These are phyloP conservation scores for Telmatherina bonti DNA, from an alignment of 2,797 vertebrate genomes.

Conservation along the genomic window DNA sequence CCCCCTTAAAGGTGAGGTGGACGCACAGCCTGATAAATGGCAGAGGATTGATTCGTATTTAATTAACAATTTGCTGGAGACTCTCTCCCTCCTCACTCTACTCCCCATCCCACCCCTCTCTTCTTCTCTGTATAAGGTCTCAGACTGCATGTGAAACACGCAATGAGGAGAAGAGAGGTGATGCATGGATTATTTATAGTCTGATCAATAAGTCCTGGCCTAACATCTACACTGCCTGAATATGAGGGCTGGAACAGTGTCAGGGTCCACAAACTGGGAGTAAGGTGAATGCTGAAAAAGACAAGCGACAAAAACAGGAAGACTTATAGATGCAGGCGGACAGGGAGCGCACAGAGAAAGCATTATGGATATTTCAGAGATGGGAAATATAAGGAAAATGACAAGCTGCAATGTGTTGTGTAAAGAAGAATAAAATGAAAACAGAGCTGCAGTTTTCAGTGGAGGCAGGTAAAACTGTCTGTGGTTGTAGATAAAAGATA, in stretches of 20 bases:
- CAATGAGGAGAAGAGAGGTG: conserved; percentile 68
- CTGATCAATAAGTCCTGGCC: conserved; percentile 85
- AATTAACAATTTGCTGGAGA: conserved; percentile 98
- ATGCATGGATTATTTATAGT: conserved; percentile 82
- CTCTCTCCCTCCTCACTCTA: conserved; percentile 69
- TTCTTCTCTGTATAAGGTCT: conserved; percentile 74
- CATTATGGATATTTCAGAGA: background rate
- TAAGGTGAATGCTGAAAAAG: conserved; percentile 56
- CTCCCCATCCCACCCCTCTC: conserved; percentile 65
- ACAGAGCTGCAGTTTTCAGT: background rate
- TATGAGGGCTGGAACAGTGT: conserved; percentile 83
- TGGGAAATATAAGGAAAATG: conserved; percentile 12
- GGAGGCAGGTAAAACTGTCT: background rate
- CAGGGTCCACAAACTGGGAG: conserved; percentile 69
- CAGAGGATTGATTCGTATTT: conserved; percentile 95
- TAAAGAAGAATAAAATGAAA: conserved; percentile 9
- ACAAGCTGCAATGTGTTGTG: background rate
- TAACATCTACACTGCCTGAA: conserved; percentile 80
- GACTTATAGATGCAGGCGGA: conserved; percentile 17
- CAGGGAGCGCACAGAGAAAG: conserved; percentile 4
- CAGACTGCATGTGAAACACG: conserved; percentile 62
- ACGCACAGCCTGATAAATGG: conserved; percentile 90
- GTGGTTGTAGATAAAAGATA: conserved; percentile 2
- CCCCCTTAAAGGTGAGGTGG: conserved; percentile 80
- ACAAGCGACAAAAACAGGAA: conserved; percentile 46